phyloP scores from a whole-genome alignment of 2,113 vertebrate genomes.

The Cygnus buccinator region DNA sequence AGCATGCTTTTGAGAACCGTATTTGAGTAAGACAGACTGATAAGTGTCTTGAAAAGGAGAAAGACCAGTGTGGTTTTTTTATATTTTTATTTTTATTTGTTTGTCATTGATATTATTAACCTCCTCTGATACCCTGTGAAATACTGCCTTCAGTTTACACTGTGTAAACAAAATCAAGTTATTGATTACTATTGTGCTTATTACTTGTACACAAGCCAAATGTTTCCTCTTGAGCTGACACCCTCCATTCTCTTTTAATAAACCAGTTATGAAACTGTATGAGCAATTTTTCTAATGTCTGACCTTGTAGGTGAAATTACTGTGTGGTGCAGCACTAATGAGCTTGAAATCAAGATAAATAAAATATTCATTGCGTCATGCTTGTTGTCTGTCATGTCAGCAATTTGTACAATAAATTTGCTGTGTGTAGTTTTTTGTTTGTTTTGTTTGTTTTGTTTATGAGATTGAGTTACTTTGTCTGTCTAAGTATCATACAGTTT shows the following conservation, averaged over 20 bases:
- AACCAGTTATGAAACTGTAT: background rate
- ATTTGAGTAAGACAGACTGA: background rate
- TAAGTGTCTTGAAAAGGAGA: background rate
- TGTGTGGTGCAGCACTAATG: background rate
- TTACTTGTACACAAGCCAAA: background rate
- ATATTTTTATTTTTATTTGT: slow-evolving; percentile 17
- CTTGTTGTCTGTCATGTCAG: background rate
- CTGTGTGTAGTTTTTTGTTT: background rate
- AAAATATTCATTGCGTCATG: background rate
- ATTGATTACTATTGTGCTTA: background rate
- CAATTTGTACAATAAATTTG: background rate
- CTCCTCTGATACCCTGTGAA: background rate
- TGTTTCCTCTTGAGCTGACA: background rate
- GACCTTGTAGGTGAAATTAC: background rate
- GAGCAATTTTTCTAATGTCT: background rate
- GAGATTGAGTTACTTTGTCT: background rate
- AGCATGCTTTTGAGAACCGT: background rate
- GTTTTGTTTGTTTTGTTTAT: background rate
- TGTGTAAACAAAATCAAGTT: background rate
- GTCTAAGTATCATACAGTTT: background rate
- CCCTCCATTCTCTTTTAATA: background rate
- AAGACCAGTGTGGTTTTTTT: background rate
- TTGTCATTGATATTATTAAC: background rate
- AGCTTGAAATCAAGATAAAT: background rate
- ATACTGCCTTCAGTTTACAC: background rate